Evolutionary conservation across 2,113 vertebrate genomes (phyloP), one percentile per base, ranked within the genome.

Genomic region (Ellobius talpinus): DNA sequence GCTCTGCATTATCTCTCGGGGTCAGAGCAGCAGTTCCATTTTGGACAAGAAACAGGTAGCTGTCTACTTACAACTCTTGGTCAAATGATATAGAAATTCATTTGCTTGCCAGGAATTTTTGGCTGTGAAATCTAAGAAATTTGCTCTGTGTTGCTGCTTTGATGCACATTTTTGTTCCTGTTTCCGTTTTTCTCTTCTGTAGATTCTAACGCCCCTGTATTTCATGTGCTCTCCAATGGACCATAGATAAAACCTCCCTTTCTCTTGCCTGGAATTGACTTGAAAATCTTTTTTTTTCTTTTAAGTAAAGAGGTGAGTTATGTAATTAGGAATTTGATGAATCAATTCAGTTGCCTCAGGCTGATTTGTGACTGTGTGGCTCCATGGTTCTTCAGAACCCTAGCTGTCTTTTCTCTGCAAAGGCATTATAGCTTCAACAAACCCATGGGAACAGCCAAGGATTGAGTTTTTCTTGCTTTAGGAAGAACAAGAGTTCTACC

Each of bases 1-100:
- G 13, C 85, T 97, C 74, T 85, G 36, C 91, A 95, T 98, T 98
- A 98, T 98, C 96, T 97, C 87, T 90, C 65, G 97, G 95, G 96
- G 90, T 78, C 97, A 98, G 96, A 72, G 19, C 17, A 94, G 93
- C 45, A 97, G 95, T 98, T 93, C 85, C 85, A 96, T 97, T 97
- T 89, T 87, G 96, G 93, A 94, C 90, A 87, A 97, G 94, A 90
- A 97, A 95, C 26, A 96, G 94, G 89, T 89, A 96, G 76, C 89
- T 98, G 86, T 50, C 94, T 90, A 97, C 96, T 94, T 78, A 95
- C 45, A 61, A 76, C 92, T 97, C 94, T 97, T 98, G 97, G 96
- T 96, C 94, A 50, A 96, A 92, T 97, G 96, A 97, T 97, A 95
- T 42, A 94, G 88, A 96, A 96, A 96, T 93, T 93, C 13, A 97